phyloP scores from a whole-genome alignment of 2,797 vertebrate species.

The Yasuhikotakia modesta region DNA sequence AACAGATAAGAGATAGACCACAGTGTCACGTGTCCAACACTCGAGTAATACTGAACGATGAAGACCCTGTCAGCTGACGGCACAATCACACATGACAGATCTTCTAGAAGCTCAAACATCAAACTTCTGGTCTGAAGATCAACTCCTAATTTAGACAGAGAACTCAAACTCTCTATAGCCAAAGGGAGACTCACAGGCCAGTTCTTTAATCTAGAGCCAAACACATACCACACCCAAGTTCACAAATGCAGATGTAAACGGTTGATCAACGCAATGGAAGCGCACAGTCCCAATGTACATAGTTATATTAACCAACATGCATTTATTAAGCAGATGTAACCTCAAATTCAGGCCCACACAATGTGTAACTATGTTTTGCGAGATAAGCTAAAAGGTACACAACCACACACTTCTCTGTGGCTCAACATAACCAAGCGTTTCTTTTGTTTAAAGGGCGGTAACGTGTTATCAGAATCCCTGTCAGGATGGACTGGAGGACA shows the following conservation, averaged over 20 bases:
- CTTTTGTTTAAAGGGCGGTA: not conserved
- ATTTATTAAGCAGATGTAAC: no score
- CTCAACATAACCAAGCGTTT: not conserved
- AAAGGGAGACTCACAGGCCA: not conserved
- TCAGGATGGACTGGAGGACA: not conserved
- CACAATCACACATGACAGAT: slow-evolving; percentile 41
- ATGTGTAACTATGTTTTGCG: no score
- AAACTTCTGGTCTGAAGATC: not conserved
- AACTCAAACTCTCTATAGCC: slow-evolving; percentile 21
- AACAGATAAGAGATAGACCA: no score
- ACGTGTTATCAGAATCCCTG: slow-evolving; percentile 3
- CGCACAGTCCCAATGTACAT: not conserved
- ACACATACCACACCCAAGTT: not conserved
- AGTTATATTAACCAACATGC: not conserved
- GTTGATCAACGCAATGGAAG: not conserved
- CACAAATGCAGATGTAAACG: not conserved
- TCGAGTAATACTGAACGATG: slow-evolving; percentile 2
- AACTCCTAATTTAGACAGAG: slow-evolving; percentile 23
- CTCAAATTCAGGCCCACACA: no score
- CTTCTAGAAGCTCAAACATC: slow-evolving; percentile 26
- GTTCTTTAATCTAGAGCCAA: not conserved
- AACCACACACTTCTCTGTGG: not conserved
- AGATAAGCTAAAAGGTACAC: no score
- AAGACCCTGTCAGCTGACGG: slow-evolving; percentile 35
- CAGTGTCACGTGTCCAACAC: slow-evolving; percentile 2